These are phyloP conservation scores for Tetanocera ferruginea DNA, from an alignment of 2,888 invertebrate species.

Conservation along the genomic window DNA sequence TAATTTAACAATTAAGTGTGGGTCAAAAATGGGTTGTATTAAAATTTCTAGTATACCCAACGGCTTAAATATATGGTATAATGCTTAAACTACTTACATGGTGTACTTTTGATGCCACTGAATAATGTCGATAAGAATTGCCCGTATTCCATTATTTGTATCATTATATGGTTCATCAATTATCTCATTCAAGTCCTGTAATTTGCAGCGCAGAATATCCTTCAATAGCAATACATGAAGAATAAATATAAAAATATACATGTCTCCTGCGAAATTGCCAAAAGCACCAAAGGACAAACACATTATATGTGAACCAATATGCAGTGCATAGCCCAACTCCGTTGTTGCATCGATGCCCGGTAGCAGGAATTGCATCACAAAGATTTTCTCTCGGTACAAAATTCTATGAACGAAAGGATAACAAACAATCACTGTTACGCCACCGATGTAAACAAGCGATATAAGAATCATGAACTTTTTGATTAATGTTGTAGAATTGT, in stretches of 20 bases:
- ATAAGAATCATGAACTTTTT: constrained; percentile 25
- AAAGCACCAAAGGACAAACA: constrained; percentile 38
- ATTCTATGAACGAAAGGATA: not conserved
- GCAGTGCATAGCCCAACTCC: constrained; percentile 22
- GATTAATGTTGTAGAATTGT: constrained; percentile 30
- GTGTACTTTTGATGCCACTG: constrained; percentile 25
- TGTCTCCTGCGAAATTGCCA: constrained; percentile 40
- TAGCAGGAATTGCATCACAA: constrained; percentile 40
- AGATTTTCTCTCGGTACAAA: not conserved
- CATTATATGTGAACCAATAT: constrained; percentile 7
- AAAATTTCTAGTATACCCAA: too few relatives aligned
- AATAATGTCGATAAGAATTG: constrained; percentile 13
- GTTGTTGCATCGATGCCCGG: constrained; percentile 36
- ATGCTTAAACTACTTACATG: not conserved
- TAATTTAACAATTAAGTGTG: too few relatives aligned
- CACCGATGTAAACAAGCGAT: not conserved
- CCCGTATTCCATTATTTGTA: too few relatives aligned
- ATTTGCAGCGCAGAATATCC: constrained; percentile 22
- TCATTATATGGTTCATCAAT: not conserved
- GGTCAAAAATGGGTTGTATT: too few relatives aligned
- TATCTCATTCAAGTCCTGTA: constrained; percentile 1
- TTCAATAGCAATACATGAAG: not conserved
- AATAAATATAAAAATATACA: constrained; percentile 34
- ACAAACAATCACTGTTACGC: not conserved
- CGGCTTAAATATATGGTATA: too few relatives aligned